Percentiles rank a stretch among this genome's conserved stretches.
phyloP scores from a whole-genome alignment of 2,888 invertebrate genomes.

The Ophion ellenae region DNA sequence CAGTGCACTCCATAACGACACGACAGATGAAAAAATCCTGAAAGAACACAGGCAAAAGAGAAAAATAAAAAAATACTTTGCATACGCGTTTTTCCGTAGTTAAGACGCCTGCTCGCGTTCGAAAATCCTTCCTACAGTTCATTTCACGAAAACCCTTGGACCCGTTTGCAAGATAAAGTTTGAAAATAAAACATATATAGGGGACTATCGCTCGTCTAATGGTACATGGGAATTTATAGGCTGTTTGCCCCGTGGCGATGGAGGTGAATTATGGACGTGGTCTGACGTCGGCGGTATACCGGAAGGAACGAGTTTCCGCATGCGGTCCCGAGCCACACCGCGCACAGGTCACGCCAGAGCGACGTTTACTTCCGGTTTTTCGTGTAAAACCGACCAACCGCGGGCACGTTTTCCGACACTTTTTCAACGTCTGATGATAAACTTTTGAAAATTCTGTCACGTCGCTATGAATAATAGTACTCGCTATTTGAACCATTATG shows the following conservation, averaged over 20 bases:
- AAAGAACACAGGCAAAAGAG: too few relatives aligned
- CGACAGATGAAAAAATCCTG: too few relatives aligned
- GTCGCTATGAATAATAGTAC: neutral
- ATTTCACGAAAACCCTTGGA: neutral
- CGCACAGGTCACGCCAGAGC: constrained; percentile 67
- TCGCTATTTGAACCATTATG: neutral
- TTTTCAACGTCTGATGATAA: constrained; percentile 46
- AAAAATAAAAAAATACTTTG: too few relatives aligned
- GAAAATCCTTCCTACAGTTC: neutral
- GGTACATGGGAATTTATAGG: neutral
- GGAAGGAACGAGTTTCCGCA: constrained; percentile 69
- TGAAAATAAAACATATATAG: neutral
- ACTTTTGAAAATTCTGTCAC: constrained; percentile 43
- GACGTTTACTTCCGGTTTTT: constrained; percentile 70
- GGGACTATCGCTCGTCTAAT: neutral
- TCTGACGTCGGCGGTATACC: constrained; percentile 59
- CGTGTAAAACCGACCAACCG: constrained; percentile 53
- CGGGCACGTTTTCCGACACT: constrained; percentile 30
- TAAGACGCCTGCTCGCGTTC: too few relatives aligned
- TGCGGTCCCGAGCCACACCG: constrained; percentile 41
- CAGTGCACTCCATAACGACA: too few relatives aligned
- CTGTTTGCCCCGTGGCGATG: neutral
- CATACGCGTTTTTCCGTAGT: too few relatives aligned
- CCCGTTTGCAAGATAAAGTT: neutral
- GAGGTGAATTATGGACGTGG: constrained; percentile 7